Evolutionary conservation across 1,140 invertebrate genomes (phyloP).

Genomic region (Trachelipus rathkii): DNA sequence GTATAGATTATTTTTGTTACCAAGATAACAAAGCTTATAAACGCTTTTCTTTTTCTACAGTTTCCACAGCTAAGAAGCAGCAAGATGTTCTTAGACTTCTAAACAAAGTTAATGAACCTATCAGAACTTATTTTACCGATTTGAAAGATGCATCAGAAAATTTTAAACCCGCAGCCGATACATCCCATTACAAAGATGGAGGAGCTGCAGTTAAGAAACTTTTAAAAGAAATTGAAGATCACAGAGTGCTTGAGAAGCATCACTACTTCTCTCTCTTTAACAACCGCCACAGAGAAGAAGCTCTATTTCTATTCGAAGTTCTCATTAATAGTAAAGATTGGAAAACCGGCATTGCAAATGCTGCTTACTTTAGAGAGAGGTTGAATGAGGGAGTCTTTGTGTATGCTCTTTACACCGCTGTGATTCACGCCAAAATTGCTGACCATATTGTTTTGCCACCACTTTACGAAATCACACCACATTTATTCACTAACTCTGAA

Average conservation of each 20-base stretch:
- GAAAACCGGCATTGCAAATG: slow-evolving; percentile 18
- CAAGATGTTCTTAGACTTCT: slow-evolving; percentile 34
- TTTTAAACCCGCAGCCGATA: slow-evolving; percentile 28
- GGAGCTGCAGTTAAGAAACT: slow-evolving; percentile 31
- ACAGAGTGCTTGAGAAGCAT: slow-evolving; percentile 23
- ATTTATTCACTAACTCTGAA: slow-evolving; percentile 52
- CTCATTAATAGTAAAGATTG: slow-evolving; percentile 33
- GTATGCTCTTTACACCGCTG: slow-evolving; percentile 31
- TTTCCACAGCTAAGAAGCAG: slow-evolving; percentile 23
- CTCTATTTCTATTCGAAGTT: slow-evolving; percentile 19
- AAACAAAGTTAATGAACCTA: slow-evolving; percentile 26
- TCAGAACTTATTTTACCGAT: slow-evolving; percentile 7
- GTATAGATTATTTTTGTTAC: too few relatives aligned
- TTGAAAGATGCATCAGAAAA: slow-evolving; percentile 5
- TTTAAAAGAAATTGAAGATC: slow-evolving; percentile 29
- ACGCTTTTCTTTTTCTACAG: too few relatives aligned
- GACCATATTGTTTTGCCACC: slow-evolving; percentile 54
- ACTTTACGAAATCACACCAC: slow-evolving; percentile 62
- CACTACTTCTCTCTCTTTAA: slow-evolving; percentile 42
- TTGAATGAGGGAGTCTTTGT: slow-evolving; percentile 37
- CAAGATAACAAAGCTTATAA: too few relatives aligned
- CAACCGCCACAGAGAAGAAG: slow-evolving; percentile 29
- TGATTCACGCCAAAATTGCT: slow-evolving; percentile 29
- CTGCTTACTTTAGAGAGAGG: slow-evolving; percentile 29
- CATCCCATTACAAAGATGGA: slow-evolving; percentile 30